Base-by-base conservation (phyloP, 2,888 invertebrate species). In the Creontiades dilutus region DNA sequence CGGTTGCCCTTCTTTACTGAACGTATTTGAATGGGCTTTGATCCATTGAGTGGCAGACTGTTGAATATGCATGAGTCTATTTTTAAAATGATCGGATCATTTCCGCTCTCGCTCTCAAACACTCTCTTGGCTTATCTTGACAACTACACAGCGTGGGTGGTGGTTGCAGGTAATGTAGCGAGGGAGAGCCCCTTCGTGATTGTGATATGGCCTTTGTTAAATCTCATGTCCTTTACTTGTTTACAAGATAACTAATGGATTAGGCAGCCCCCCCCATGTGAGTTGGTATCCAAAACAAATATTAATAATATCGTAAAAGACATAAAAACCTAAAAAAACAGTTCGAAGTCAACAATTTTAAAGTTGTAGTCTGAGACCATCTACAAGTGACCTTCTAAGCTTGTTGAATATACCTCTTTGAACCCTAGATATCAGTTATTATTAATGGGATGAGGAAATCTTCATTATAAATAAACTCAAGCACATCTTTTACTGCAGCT, bases 31-130 rank as follows among this genome's bases (percentile, higher is more conserved):
- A 78, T 78, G 78, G 47, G 47, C 78, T 78, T 28, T 19, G 28
- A 78, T 28, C 16, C 47, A 78, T 78, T 47, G 78, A 68, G 68
- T 27, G 68, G 23, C 68, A 27, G 27, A 23, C 68, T 68, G 46
- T 46, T 78, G 78, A 78, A 46, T 78, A 78, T 46, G 14, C 78
- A 78, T 78, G 78, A 78, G 46, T 46, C 37, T 68, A 68, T 68
- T 47, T 78, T 78, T 47, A 28, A 78, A 78, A 78, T 46, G 78
- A 78, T 78, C 78, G 78, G 78, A 37, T 78, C 78, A 78, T 78
- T 78, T 78, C 78, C 78, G 78, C 47, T 78, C 28, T 19, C 75
- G 75, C 19, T 75, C 46, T n/a, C 78, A 14, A 78, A n/a, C 23
- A 68, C 68, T 1, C 19, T 23, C 11, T n/a, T n/a, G 5, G 27